Evolutionary conservation across 1,140 invertebrate species (phyloP).

Genomic region (Helicoverpa zea): DNA sequence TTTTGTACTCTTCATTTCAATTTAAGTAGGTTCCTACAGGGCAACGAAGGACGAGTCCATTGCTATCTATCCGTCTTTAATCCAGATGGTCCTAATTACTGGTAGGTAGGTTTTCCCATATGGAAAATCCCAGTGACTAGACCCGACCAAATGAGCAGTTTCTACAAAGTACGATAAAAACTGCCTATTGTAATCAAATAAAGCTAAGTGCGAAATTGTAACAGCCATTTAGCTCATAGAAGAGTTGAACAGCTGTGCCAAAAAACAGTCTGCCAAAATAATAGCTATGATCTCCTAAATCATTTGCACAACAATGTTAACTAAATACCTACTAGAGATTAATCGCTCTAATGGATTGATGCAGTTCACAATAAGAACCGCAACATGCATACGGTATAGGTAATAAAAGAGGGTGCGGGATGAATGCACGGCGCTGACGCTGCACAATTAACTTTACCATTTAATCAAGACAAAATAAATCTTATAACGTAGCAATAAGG

Average conservation of each 20-base stretch:
- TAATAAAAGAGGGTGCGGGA: conserved; percentile 81
- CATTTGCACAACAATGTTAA: conserved; percentile 76
- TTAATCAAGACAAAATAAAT: conserved; percentile 60
- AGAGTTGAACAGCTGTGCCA: conserved; percentile 14
- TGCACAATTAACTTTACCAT: conserved; percentile 50
- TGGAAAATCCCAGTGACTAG: no score
- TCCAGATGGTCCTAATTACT: no score
- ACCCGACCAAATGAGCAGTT: no score
- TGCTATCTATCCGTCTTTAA: no score
- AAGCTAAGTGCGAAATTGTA: no score
- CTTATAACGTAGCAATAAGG: conserved; percentile 58
- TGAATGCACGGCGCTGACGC: conserved; percentile 75
- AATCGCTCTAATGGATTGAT: conserved; percentile 83
- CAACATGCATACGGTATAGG: conserved; percentile 81
- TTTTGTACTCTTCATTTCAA: no score
- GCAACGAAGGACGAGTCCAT: no score
- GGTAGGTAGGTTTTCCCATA: no score
- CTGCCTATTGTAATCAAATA: no score
- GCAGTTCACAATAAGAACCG: conserved; percentile 75
- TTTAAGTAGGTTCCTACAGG: no score
- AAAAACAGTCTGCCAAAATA: neutral
- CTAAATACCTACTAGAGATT: conserved; percentile 61
- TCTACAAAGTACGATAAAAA: no score
- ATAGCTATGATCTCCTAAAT: conserved; percentile 28
- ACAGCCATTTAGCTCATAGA: neutral